A percentile compares a stretch with the other conserved stretches of the same genome.
These are phyloP conservation scores for Aphelinus certus DNA, from an alignment of 1,140 invertebrate species.

Conservation along the genomic window DNA sequence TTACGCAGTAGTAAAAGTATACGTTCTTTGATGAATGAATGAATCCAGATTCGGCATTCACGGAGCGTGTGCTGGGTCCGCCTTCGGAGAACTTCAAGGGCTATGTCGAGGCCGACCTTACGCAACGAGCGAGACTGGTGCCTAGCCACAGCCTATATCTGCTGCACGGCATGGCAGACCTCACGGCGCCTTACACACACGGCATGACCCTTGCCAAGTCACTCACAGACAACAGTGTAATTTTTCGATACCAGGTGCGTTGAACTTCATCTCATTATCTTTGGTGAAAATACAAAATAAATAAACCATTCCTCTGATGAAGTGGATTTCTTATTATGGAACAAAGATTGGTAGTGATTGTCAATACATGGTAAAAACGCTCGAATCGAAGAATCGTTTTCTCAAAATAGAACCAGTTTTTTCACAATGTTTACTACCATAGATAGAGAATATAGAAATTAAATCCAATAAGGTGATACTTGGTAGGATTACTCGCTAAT, in stretches of 20 bases:
- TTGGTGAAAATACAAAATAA: too few relatives aligned
- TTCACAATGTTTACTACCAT: too few relatives aligned
- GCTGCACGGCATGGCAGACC: constrained; percentile 89
- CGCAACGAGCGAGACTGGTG: constrained; percentile 84
- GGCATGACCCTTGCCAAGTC: constrained; percentile 87
- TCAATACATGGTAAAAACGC: too few relatives aligned
- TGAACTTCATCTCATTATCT: too few relatives aligned
- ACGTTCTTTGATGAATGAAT: constrained; percentile 36
- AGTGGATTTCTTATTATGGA: too few relatives aligned
- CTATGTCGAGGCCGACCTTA: constrained; percentile 91
- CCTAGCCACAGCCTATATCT: constrained; percentile 87
- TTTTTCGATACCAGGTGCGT: constrained; percentile 89
- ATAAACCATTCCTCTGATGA: too few relatives aligned
- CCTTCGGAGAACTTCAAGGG: constrained; percentile 91
- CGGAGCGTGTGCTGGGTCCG: constrained; percentile 89
- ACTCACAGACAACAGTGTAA: constrained; percentile 83
- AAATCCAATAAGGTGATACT: too few relatives aligned
- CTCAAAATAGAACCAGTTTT: too few relatives aligned
- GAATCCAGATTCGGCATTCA: constrained; percentile 88
- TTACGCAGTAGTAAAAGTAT: not conserved
- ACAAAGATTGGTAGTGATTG: too few relatives aligned
- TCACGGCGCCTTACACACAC: constrained; percentile 93
- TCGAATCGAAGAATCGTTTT: too few relatives aligned
- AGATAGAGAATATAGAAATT: too few relatives aligned
- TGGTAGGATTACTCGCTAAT: too few relatives aligned